These are phyloP conservation scores for Rhinogobius similis DNA, from an alignment of 2,113 vertebrate genomes.

Conservation along the genomic window DNA sequence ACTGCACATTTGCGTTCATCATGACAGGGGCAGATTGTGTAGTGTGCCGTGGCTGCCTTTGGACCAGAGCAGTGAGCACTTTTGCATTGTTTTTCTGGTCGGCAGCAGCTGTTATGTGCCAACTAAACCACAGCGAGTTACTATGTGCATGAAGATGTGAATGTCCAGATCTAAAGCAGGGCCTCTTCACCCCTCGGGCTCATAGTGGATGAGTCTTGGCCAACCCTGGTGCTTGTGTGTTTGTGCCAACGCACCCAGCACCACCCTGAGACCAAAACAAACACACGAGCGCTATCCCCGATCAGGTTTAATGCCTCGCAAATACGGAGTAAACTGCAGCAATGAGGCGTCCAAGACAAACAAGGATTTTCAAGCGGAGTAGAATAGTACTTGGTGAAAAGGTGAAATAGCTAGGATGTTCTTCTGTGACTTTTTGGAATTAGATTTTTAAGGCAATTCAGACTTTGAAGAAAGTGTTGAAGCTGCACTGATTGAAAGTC, in stretches of 20 bases:
- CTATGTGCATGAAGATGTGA: slow-evolving; percentile 5
- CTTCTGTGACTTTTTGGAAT: not conserved
- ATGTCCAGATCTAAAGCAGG: slow-evolving; percentile 42
- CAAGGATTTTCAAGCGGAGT: not conserved
- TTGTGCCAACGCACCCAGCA: slow-evolving; percentile 14
- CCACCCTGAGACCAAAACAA: slow-evolving; percentile 24
- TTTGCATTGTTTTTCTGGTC: slow-evolving; percentile 68
- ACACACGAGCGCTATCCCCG: slow-evolving; percentile 30
- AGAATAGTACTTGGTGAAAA: not conserved
- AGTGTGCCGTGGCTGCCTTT: slow-evolving; percentile 65
- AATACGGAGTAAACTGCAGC: slow-evolving; percentile 32
- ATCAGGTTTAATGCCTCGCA: slow-evolving; percentile 44
- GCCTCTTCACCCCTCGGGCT: slow-evolving; percentile 29
- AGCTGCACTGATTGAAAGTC: no score
- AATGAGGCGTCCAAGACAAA: slow-evolving; percentile 8
- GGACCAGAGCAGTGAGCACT: slow-evolving; percentile 52
- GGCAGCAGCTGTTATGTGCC: slow-evolving; percentile 70
- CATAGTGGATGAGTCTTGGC: slow-evolving; percentile 36
- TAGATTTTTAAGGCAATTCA: no score
- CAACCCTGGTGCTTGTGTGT: slow-evolving; percentile 32
- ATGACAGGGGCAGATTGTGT: slow-evolving; percentile 58
- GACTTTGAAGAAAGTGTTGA: no score
- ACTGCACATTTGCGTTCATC: slow-evolving; percentile 53
- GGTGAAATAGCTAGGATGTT: not conserved
- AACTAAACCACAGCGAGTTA: slow-evolving; percentile 55